Evolutionary conservation across 2,888 invertebrate genomes (phyloP), one percentile per base, ranked within the genome.

Genomic region (Synergus itoensis): DNA sequence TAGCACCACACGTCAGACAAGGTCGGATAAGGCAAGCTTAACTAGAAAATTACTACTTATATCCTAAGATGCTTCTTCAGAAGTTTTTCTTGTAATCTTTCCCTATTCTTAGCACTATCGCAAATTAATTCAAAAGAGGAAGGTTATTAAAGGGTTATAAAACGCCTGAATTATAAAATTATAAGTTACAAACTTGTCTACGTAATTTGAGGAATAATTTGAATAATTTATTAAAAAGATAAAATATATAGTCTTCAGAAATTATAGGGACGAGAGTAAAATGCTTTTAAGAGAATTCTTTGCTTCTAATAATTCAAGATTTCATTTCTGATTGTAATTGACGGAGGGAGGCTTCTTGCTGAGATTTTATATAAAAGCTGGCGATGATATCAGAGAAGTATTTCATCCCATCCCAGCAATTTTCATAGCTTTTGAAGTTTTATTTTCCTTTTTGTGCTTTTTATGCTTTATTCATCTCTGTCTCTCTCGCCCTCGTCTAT

Each of bases 391-490:
- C 48, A 48, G 48, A 73, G 28, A 14, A 73, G 9, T n/a, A n/a
- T 73, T 53, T n/a, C 73, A 53, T 53, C 53, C 53, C 36, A 53
- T 53, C 36, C 48, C 53, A 73, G 36, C 16, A 73, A 28, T 53
- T 53, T 73, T 11, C 7, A 69, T 45, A 60, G 60, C 28, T 28
- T 28, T 28, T 28, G 28, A 28, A 28, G 28, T 28, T 28, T 28
- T 28, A 28, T 28, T 28, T 28, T 28, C 28, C 21, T 69, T 73
- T 53, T 73, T 53, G n/a, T 53, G 36, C 53, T 36, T 40, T 48
- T 73, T 48, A 16, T 28, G n/a, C 45, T 48, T 53, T 53, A 43
- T 69, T 16, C 36, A 53, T 73, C 73, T 53, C 36, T 53, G 60
- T 2, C 12, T 60, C 11, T 60, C 21, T 60, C 21, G 5, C 53